Evolutionary conservation across 2,888 invertebrate species (phyloP), one percentile per base, ranked within the genome.

Genomic region (Altica lythri): DNA sequence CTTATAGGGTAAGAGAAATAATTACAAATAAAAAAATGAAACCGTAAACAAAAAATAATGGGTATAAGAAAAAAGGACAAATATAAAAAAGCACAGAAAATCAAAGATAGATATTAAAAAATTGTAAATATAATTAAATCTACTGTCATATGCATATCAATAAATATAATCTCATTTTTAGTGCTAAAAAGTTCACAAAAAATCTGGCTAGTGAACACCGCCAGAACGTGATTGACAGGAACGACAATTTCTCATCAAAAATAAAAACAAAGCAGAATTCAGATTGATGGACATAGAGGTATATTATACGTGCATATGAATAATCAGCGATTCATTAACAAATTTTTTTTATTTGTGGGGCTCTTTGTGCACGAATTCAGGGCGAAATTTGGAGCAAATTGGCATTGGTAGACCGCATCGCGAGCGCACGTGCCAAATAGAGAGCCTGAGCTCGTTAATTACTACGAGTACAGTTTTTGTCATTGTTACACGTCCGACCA

Each of bases 381-480:
- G 27, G 38, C 32, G 30, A 50, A 55, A 50, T 40, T 45, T 16
- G 43, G 37, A 32, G 44, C 35, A 62, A 61, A 61, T 63, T 60
- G 63, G 60, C 54, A 17, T 57, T 50, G 61, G 61, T 59, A 57
- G 43, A 58, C 62, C 64, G 56, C 61, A 53, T 52, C 49, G 38
- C 62, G 59, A 61, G 59, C 59, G 64, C 44, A 63, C 64, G 64
- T 64, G 64, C 37, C 61, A 22, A 44, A 45, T 47, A 46, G 44
- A 59, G 60, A 61, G 55, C 48, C 49, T 53, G 55, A 55, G 53
- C 53, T 44, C 59, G 55, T 57, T 65, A 66, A 68, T 68, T 68
- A 49, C 32, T 19, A 59, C n/a, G n/a, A n/a, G n/a, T n/a, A n/a
- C 51, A 59, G 54, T 65, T 68, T 65, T 66, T 67, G 66, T 67